Evolutionary conservation across 2,113 vertebrate species (phyloP).

Genomic region (Orthochromis malagaraziensis): DNA sequence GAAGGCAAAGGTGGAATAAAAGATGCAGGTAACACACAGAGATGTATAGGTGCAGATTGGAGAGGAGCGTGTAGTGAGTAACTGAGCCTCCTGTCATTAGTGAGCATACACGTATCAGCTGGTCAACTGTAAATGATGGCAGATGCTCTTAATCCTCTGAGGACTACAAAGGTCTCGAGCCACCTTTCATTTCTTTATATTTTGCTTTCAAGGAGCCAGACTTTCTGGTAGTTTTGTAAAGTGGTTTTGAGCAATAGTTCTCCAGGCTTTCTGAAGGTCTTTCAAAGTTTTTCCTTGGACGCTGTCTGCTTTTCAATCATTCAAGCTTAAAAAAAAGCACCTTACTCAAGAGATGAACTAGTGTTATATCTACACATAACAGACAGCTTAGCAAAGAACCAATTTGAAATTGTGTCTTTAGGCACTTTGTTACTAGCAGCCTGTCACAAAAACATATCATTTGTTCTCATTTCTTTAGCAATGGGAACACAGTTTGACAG

Average conservation of each 20-base stretch:
- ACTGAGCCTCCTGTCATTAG: not conserved
- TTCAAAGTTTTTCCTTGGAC: not conserved
- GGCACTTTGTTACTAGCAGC: not conserved
- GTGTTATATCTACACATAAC: not conserved
- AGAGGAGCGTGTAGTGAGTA: not conserved
- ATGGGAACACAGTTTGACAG: not conserved
- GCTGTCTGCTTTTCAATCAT: not conserved
- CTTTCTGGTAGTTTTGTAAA: not conserved
- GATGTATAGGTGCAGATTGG: not conserved
- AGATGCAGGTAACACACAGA: not conserved
- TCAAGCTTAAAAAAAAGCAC: not conserved
- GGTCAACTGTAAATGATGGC: not conserved
- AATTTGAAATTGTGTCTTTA: not conserved
- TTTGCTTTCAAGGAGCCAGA: not conserved
- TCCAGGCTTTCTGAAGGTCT: not conserved
- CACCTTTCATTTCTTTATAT: not conserved
- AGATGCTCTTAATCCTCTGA: not conserved
- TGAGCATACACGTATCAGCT: fast-evolving
- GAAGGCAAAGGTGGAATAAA: not conserved
- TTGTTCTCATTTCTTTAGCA: not conserved
- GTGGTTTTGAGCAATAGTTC: not conserved
- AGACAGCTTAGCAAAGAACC: not conserved
- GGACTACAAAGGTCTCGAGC: not conserved
- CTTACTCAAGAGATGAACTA: not conserved
- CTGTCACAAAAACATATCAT: not conserved